phyloP scores from a whole-genome alignment of 1,140 invertebrate species.

The Drosophila navojoa region DNA sequence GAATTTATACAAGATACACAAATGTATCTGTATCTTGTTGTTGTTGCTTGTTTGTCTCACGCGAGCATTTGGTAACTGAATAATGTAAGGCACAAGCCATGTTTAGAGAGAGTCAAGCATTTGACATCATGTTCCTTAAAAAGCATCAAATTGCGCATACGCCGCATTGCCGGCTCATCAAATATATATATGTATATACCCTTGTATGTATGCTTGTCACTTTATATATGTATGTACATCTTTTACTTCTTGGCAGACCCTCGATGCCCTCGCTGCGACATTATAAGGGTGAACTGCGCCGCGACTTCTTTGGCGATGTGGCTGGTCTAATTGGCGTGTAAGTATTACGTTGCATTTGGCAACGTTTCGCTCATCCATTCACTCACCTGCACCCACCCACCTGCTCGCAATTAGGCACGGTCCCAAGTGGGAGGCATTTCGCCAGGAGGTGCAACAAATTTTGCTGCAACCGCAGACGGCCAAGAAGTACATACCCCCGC shows the following conservation, averaged over 20 bases:
- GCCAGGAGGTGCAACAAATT: constrained; percentile 93
- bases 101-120: constrained; percentile 4
- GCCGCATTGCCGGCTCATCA: constrained; percentile 16
- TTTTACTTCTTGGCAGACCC: constrained; percentile 84
- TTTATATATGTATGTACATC: not conserved
- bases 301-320: constrained; percentile 89
- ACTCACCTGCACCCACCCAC: constrained; percentile 17
- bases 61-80: constrained; percentile 2
- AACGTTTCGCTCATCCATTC: constrained; percentile 5
- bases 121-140: constrained; percentile 7
- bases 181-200: not conserved
- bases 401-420: constrained; percentile 88
- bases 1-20: constrained; percentile 26
- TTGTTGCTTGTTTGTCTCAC: constrained; percentile 14
- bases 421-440: constrained; percentile 91
- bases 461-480: constrained; percentile 91
- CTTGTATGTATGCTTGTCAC: too few species aligned
- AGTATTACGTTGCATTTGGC: constrained; percentile 83
- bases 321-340: constrained; percentile 92
- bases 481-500: constrained; percentile 88
- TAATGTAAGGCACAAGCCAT: not conserved
- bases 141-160: constrained; percentile 40
- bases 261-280: constrained; percentile 91
- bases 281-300: constrained; percentile 90
- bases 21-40: constrained; percentile 31